A percentile compares a stretch with the other conserved stretches of the same genome.
These are phyloP conservation scores for Maconellicoccus hirsutus DNA, from an alignment of 1,140 invertebrate species.

Conservation along the genomic window DNA sequence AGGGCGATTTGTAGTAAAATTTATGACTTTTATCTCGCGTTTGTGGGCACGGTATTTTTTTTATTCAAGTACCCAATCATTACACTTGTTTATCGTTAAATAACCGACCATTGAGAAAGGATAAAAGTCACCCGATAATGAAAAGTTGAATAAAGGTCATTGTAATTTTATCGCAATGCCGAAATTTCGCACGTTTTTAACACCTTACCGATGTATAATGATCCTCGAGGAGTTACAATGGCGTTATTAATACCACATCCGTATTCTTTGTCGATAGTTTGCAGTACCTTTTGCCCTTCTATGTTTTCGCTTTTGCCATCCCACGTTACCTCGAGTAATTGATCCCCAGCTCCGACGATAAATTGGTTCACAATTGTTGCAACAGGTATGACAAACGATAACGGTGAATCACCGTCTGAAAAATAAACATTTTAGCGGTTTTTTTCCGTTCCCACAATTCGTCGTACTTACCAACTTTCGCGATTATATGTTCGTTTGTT, in stretches of 20 bases:
- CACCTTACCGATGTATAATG: constrained; percentile 54
- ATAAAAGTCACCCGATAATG: no score
- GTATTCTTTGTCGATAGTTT: constrained; percentile 17
- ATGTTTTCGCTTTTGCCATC: constrained; percentile 29
- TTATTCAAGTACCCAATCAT: no score
- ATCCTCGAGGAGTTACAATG: constrained; percentile 66
- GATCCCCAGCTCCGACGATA: background rate
- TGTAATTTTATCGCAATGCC: no score
- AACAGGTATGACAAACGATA: background rate
- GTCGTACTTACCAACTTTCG: constrained; percentile 28
- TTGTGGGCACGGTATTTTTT: no score
- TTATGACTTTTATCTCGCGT: no score
- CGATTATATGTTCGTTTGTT: constrained; percentile 31
- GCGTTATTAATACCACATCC: constrained; percentile 70
- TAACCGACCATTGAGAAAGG: no score
- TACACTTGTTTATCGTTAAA: no score
- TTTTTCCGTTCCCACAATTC: no score
- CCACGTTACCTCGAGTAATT: constrained; percentile 31
- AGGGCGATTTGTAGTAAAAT: no score
- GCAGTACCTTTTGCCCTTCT: constrained; percentile 27
- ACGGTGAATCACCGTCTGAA: background rate
- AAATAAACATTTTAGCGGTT: no score
- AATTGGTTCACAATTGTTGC: background rate
- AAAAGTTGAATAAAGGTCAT: no score
- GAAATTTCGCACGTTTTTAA: no score